Base-by-base conservation (phyloP, 2,888 invertebrate genomes). In the Drosophila leonis region DNA sequence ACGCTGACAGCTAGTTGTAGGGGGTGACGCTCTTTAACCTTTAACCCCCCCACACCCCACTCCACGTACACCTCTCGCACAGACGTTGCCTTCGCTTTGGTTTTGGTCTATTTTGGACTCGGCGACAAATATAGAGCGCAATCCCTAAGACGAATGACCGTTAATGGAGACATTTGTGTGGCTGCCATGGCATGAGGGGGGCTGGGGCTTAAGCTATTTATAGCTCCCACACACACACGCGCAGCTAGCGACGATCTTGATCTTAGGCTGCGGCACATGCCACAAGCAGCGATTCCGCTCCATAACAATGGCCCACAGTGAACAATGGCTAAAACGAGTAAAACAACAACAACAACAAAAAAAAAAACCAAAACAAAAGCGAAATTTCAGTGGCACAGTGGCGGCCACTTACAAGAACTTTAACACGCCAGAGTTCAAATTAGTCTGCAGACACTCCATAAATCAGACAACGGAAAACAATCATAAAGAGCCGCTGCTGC, bases 381-480 rank as follows among this genome's bases (percentile, higher is more conserved):
- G 13, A 59, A 44, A 52, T 59, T 51, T 31, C 18, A 35, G 52
- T 66, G 69, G 66, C 65, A 77, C 78, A 61, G 77, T 78, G 78
- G 78, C 78, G 57, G 59, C 61, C 78, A 75, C 56, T 78, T 78
- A 78, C 77, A 78, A 78, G 80, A 78, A 78, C 78, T 73, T 78
- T 72, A 79, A 76, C 78, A 78, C 79, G 78, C 63, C 74, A 68
- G 71, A 87, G 85, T 82, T 84, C 74, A 87, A 84, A 84, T 88
- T 84, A 84, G 83, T 84, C 83, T 84, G 83, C 85, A 59, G 31
- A 80, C 83, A 84, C 83, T 84, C 83, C 85, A 84, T 84, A 84
- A 84, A 84, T 84, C 88, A 84, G 88, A 71, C 88, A 72, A 75
- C 75, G 66, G 64, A 42, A 75, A 71, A 72, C 75, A 77, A 77